These are phyloP conservation scores for Apis laboriosa DNA, from an alignment of 1,140 invertebrate species.

Conservation along the genomic window DNA sequence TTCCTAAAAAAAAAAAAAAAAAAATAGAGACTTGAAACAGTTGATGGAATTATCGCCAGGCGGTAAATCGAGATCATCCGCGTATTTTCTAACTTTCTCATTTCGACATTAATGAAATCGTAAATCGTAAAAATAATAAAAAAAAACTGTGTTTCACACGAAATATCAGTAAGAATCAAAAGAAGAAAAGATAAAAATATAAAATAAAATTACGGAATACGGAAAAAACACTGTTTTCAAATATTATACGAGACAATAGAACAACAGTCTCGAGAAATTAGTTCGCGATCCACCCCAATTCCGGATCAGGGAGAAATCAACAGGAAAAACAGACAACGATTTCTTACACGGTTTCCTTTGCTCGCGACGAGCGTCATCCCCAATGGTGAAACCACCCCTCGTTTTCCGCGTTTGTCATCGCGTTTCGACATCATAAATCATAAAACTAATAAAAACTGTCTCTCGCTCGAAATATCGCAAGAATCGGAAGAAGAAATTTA, in stretches of 20 bases:
- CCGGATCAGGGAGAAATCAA: background rate
- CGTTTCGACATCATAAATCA: too few species aligned
- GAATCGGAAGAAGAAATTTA: too few species aligned
- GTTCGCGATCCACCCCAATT: background rate
- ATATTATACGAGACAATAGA: too few species aligned
- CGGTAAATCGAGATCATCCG: conserved; percentile 43
- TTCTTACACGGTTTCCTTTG: background rate
- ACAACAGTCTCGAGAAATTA: background rate
- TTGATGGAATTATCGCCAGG: conserved; percentile 55
- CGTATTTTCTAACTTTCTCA: background rate
- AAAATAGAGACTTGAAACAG: conserved; percentile 20
- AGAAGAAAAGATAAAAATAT: background rate
- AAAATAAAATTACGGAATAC: too few species aligned
- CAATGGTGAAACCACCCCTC: background rate
- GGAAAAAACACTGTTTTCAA: too few species aligned
- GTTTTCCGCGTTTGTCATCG: conserved; percentile 2
- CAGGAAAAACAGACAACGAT: conserved; percentile 5
- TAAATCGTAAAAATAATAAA: conserved; percentile 72
- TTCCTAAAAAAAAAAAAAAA: conserved; percentile 85
- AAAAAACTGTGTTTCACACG: background rate
- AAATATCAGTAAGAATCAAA: background rate
- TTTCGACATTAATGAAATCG: conserved; percentile 67
- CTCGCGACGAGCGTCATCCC: background rate
- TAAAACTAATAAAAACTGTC: too few species aligned
- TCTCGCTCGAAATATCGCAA: too few species aligned